A percentile compares a stretch with the other conserved stretches of the same genome.
Evolutionary conservation across 1,140 invertebrate genomes (phyloP).

Genomic region (Drosophila kurseongensis): DNA sequence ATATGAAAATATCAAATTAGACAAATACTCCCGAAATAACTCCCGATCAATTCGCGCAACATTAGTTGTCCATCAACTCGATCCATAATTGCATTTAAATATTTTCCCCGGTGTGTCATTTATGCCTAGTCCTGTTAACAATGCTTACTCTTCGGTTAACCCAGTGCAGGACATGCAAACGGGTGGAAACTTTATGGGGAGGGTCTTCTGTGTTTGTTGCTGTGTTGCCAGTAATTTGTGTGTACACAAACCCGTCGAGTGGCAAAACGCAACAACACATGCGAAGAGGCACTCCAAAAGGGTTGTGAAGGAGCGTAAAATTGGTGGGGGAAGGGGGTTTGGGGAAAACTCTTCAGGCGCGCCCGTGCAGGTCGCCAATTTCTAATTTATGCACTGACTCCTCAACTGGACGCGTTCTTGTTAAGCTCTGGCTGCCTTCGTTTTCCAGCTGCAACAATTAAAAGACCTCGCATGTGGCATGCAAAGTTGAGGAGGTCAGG

Average conservation of each 20-base stretch:
- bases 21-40: no score
- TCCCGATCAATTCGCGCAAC: no score
- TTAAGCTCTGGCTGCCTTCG: slow-evolving; percentile 45
- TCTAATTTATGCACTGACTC: slow-evolving; percentile 72
- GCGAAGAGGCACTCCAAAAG: slow-evolving; percentile 6
- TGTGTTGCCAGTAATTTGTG: slow-evolving; percentile 62
- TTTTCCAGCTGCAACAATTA: slow-evolving; percentile 66
- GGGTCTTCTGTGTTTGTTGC: slow-evolving; percentile 18
- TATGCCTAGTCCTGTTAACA: slow-evolving; percentile 64
- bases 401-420: slow-evolving; percentile 67
- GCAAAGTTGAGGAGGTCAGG: slow-evolving; percentile 18
- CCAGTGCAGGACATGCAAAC: slow-evolving; percentile 41
- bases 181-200: slow-evolving; percentile 18
- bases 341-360: slow-evolving; percentile 26
- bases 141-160: slow-evolving; percentile 63
- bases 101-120: slow-evolving; percentile 33
- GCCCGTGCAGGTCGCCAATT: slow-evolving; percentile 57
- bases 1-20: no score
- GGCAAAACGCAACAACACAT: slow-evolving; percentile 54
- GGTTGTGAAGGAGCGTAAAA: neutral
- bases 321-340: neutral
- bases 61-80: neutral
- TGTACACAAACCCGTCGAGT: slow-evolving; percentile 61
- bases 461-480: slow-evolving; percentile 67
- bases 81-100: neutral